Conservation (phyloP, 2,797 vertebrate genomes). For the Trematomus bernacchii region DNA sequence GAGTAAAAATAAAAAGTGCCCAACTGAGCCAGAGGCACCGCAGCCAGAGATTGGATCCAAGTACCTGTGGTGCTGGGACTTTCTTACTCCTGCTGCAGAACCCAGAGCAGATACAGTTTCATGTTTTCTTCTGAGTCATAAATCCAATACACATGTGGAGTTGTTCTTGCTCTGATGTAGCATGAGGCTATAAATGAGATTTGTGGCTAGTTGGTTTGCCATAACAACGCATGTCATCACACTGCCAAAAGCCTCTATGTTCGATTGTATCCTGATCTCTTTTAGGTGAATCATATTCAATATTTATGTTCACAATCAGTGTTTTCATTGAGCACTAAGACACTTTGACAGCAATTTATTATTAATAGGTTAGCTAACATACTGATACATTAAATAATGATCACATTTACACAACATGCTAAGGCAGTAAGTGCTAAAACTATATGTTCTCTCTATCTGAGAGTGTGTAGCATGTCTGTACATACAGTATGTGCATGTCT, state of each 20-base stretch:
- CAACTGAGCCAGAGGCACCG: slow-evolving; percentile 9
- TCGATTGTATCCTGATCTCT: neutral
- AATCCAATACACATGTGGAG: slow-evolving; percentile 1
- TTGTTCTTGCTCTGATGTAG: slow-evolving; percentile 6
- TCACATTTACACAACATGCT: slow-evolving; percentile 4
- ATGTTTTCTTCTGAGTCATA: slow-evolving; percentile 25
- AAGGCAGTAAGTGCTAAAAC: neutral
- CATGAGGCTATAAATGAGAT: slow-evolving; percentile 15
- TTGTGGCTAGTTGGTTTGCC: slow-evolving; percentile 6
- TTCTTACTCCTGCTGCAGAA: slow-evolving; percentile 13
- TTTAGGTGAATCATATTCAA: neutral
- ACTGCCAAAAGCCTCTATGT: neutral
- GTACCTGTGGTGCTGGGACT: slow-evolving; percentile 30
- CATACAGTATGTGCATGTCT: neutral
- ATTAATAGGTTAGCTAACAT: neutral
- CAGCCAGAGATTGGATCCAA: slow-evolving; percentile 38
- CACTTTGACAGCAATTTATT: neutral
- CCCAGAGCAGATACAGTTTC: slow-evolving; percentile 18
- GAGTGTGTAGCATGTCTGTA: neutral
- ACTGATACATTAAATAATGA: neutral
- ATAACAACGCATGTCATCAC: neutral
- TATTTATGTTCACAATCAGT: neutral
- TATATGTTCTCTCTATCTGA: too few species aligned
- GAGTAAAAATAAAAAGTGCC: slow-evolving; percentile 11
- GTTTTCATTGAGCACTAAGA: neutral